Conservation (phyloP, 2,888 invertebrate species). For the Brachypalpus laphriformis region DNA sequence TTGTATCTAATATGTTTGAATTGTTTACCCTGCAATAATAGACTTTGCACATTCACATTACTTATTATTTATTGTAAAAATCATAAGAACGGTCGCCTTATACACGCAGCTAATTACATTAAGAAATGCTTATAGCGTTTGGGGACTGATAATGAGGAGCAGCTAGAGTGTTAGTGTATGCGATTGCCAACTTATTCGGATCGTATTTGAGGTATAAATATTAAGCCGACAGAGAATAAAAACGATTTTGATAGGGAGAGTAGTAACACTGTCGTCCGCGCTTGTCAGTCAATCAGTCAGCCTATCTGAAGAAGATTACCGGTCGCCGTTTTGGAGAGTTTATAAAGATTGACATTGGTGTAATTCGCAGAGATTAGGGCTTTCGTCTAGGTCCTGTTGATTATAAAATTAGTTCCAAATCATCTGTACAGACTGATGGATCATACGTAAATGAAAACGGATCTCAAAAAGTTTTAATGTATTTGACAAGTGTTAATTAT, state of each 20-base stretch:
- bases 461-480: slow-evolving; percentile 36
- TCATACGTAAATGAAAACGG: slow-evolving; percentile 32
- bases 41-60: slow-evolving; percentile 62
- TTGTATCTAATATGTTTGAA: neutral
- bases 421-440: slow-evolving; percentile 55
- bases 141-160: slow-evolving; percentile 62
- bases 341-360: slow-evolving; percentile 46
- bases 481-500: slow-evolving; percentile 22
- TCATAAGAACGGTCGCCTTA: slow-evolving; percentile 37
- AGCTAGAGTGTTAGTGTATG: slow-evolving; percentile 58
- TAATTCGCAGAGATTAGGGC: slow-evolving; percentile 60
- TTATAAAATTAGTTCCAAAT: slow-evolving; percentile 57
- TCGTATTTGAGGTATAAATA: slow-evolving; percentile 72
- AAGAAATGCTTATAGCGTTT: slow-evolving; percentile 60
- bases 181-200: slow-evolving; percentile 61
- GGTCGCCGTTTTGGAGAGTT: slow-evolving; percentile 53
- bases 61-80: slow-evolving; percentile 42
- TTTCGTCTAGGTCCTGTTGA: slow-evolving; percentile 57
- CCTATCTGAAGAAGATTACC: slow-evolving; percentile 69
- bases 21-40: neutral
- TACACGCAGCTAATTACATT: slow-evolving; percentile 46
- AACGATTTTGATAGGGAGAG: slow-evolving; percentile 70
- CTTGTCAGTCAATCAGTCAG: slow-evolving; percentile 63
- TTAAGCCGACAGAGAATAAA: slow-evolving; percentile 68
- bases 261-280: slow-evolving; percentile 59